Evolutionary conservation across 2,113 vertebrate genomes (phyloP), one percentile per base, ranked within the genome.

Genomic region (Nannobrachium achirus): DNA sequence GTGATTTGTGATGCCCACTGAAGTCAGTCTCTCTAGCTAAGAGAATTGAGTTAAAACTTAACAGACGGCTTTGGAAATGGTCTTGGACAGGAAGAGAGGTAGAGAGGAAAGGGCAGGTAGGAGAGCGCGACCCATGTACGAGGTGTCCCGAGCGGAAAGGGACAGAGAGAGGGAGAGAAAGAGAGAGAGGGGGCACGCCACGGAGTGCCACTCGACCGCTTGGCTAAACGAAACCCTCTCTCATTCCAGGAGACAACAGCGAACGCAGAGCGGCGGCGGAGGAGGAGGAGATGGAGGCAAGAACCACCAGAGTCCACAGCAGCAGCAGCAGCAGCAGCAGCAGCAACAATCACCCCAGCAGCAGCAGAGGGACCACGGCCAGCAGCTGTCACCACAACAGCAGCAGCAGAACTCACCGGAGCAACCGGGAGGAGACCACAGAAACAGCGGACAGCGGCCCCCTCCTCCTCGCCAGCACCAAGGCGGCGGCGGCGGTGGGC

Each of bases 401-500:
- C 88, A 66, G 33, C 92, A 93, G 44, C 90, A 88, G 10, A 93
- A 92, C 49, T 40, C 91, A 87, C 63, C 78, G 60, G 89, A 89
- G 71, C 59, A 14, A 6, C 46, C 56, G 52, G 86, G 76, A 62
- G 86, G 86, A 44, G 84, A 79, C 79, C 82, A 74, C 69, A 88
- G 77, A 75, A 81, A 56, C 82, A 41, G 92, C 57, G 91, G 89
- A 9, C 83, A 91, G 75, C 95, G 96, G 77, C 95, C 95, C 38
- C 94, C 90, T 83, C 94, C n/a, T n/a, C n/a, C n/a, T 81, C 95
- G 96, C 57, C 93, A 92, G 78, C 95, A 95, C 82, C 97, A 95
- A 82, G 93, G 94, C 40, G 94, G 92, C 1, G 89, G 82, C 11
- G 94, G 92, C 76, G 93, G 95, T 83, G 94, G 93, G 0, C 89